Percentiles rank a stretch among this genome's conserved stretches.
Conservation (phyloP, 2,888 invertebrate species). For the Lepidochrysops patricia region DNA sequence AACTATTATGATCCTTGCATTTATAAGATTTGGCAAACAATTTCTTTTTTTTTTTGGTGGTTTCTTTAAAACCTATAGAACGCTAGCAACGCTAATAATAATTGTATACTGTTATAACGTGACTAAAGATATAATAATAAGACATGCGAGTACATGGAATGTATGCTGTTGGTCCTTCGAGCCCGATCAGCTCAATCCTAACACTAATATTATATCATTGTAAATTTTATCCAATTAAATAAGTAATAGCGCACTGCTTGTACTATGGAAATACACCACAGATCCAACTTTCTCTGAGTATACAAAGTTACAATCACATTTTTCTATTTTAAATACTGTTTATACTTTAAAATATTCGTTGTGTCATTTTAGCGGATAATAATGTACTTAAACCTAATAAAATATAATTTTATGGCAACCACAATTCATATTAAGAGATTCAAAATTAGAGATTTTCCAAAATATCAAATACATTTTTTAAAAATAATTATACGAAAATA, state of each 20-base stretch:
- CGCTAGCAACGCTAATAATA: background rate
- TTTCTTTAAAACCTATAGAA: background rate
- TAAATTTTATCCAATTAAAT: background rate
- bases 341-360: slow-evolving; percentile 1
- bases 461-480: background rate
- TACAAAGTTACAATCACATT: background rate
- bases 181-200: background rate
- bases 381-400: slow-evolving; percentile 1
- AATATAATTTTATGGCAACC: slow-evolving; percentile 11
- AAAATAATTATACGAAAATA: background rate
- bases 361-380: background rate
- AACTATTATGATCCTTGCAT: background rate
- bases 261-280: background rate
- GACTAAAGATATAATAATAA: background rate
- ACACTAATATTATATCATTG: background rate
- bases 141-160: slow-evolving; percentile 1
- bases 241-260: background rate
- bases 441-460: background rate
- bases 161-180: slow-evolving; percentile 4
- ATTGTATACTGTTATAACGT: background rate
- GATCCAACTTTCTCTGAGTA: background rate
- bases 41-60: background rate
- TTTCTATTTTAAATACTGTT: background rate
- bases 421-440: background rate
- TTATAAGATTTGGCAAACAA: background rate